Base-by-base conservation (phyloP, 1,140 invertebrate species). In the Drosophila lini region DNA sequence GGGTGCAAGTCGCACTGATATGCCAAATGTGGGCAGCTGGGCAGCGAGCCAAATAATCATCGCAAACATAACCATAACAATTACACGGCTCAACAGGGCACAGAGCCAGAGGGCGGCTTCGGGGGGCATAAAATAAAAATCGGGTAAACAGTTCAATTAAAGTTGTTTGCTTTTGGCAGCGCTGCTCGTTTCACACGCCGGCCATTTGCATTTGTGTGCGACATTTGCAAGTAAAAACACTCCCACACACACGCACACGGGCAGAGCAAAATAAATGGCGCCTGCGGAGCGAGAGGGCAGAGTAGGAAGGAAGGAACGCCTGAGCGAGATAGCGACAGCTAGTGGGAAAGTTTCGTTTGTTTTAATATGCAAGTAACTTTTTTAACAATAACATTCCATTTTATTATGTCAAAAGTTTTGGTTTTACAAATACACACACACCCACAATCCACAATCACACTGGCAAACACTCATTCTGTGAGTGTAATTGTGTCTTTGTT, bases 71-170 rank as follows among this genome's bases (percentile, higher is more conserved):
- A 89, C 89, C 76, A 88, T 91, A 85, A 91, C 88, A 91, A 91
- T 91, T 91, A 91, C 69, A 80, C 52, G 55, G 70, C 71, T 77
- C 80, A 41, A 28, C n/a, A 38, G 28, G 42, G 62, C 44, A 42
- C 45, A 16, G 41, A 13, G 59, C 19, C 19, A 8, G 42, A 36
- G 22, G 28, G 44, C 58, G 63, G 61, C 36, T 44, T 62, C 45
- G 7, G 47, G 71, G 68, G 69, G 78, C 69, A 89, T 88, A 78
- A 80, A 71, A 81, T 88, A 84, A 91, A 90, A 91, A 91, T 82
- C 86, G 80, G 88, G 86, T 90, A 90, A 90, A 90, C 86, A 90
- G 86, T 90, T 90, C 86, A 90, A 90, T 90, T 90, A 90, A 90
- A 90, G 74, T 89, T 89, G 85, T 89, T 89, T 89, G 84, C 85